phyloP scores from a whole-genome alignment of 2,113 vertebrate genomes.

The Halichoeres trimaculatus region DNA sequence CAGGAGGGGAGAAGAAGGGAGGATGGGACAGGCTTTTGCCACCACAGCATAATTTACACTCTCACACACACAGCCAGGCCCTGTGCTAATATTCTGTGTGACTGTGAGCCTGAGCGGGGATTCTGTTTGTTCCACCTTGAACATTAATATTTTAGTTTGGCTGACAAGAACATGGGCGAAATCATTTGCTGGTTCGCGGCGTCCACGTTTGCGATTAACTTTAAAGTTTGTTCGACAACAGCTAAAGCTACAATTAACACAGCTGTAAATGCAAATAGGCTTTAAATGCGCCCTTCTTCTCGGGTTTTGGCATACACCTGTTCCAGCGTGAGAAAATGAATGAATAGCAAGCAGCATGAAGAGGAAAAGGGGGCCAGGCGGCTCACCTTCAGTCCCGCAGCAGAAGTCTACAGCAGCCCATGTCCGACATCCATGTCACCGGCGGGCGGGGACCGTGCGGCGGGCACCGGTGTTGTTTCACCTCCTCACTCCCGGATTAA shows the following conservation, averaged over 20 bases:
- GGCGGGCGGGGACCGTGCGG: slow-evolving; percentile 19
- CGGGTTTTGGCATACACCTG: slow-evolving; percentile 46
- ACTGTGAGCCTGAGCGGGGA: background rate
- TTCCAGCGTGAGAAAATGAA: slow-evolving; percentile 51
- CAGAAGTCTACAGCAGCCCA: slow-evolving; percentile 71
- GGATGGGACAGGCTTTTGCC: slow-evolving; percentile 30
- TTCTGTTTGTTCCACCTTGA: slow-evolving; percentile 17
- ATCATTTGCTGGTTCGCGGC: background rate
- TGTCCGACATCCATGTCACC: slow-evolving; percentile 69
- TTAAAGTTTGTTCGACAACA: slow-evolving; percentile 38
- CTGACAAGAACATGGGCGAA: slow-evolving; percentile 23
- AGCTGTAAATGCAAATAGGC: background rate
- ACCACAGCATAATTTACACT: slow-evolving; percentile 41
- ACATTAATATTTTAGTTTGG: slow-evolving; percentile 59
- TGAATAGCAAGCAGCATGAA: slow-evolving; percentile 30
- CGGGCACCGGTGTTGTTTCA: slow-evolving; percentile 11
- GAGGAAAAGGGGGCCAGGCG: slow-evolving; percentile 27
- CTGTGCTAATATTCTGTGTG: background rate
- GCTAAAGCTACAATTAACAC: background rate
- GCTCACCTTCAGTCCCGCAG: slow-evolving; percentile 80
- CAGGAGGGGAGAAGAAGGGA: slow-evolving; percentile 13
- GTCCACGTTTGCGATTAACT: slow-evolving; percentile 10
- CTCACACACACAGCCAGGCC: slow-evolving; percentile 38
- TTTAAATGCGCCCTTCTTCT: background rate
- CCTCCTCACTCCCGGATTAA: slow-evolving; percentile 14